These are phyloP conservation scores for Alloscopus bannaensis DNA, from an alignment of 2,888 invertebrate species.

Conservation along the genomic window DNA sequence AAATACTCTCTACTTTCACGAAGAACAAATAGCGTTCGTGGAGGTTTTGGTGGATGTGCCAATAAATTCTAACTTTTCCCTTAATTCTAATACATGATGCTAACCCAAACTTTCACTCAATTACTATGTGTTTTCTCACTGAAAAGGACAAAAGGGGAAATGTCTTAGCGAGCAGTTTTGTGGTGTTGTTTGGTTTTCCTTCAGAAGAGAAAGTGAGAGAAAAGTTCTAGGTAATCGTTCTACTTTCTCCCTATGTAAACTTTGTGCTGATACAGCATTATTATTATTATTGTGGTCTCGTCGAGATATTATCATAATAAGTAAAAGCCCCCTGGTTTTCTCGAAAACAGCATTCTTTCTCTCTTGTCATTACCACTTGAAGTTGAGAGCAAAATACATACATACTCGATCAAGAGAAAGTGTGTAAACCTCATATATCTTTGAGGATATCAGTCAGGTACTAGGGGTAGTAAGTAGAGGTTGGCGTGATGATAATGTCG, in stretches of 20 bases:
- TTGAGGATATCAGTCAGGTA: not conserved
- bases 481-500: not conserved
- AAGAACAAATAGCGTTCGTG: too few relatives aligned
- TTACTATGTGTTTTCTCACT: slow-evolving; percentile 33
- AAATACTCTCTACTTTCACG: not conserved
- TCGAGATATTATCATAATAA: slow-evolving; percentile 57
- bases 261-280: slow-evolving; percentile 42
- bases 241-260: slow-evolving; percentile 24
- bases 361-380: slow-evolving; percentile 50
- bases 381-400: slow-evolving; percentile 17
- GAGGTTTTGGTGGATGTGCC: too few relatives aligned
- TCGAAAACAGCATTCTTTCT: slow-evolving; percentile 33
- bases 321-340: slow-evolving; percentile 32
- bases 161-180: slow-evolving; percentile 24
- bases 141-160: slow-evolving; percentile 32
- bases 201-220: slow-evolving; percentile 3
- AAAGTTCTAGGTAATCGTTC: slow-evolving; percentile 20
- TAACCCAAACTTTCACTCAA: slow-evolving; percentile 55
- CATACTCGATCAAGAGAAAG: not conserved
- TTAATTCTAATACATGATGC: slow-evolving; percentile 50
- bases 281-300: slow-evolving; percentile 49
- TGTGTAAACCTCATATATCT: not conserved
- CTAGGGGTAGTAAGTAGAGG: not conserved
- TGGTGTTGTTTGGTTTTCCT: not conserved
- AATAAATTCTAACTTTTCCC: slow-evolving; percentile 50